phyloP scores from a whole-genome alignment of 2,797 vertebrate genomes.

The Gymnocypris eckloni region DNA sequence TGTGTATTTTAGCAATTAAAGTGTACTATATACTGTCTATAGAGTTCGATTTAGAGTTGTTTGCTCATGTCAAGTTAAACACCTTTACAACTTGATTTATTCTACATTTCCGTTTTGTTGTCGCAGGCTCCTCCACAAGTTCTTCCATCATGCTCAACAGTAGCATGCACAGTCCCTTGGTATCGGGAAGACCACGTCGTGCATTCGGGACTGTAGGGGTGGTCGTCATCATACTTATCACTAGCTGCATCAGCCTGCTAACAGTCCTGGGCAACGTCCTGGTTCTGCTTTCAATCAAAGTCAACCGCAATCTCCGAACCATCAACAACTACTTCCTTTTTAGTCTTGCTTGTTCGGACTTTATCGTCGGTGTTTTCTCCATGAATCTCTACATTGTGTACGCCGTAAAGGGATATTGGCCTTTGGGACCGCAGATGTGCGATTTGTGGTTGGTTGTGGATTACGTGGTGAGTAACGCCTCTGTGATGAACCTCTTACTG shows the following conservation, averaged over 20 bases:
- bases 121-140: slow-evolving; percentile 21
- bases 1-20: neutral
- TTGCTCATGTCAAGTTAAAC: neutral
- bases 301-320: slow-evolving; percentile 88
- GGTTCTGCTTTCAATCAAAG: slow-evolving; percentile 90
- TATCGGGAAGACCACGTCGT: slow-evolving; percentile 59
- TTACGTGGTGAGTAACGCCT: slow-evolving; percentile 87
- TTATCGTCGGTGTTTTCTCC: slow-evolving; percentile 85
- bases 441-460: slow-evolving; percentile 91
- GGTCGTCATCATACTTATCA: slow-evolving; percentile 78
- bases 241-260: slow-evolving; percentile 83
- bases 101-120: neutral
- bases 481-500: slow-evolving; percentile 90
- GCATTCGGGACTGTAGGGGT: slow-evolving; percentile 78
- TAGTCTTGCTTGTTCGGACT: slow-evolving; percentile 88
- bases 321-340: slow-evolving; percentile 94
- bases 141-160: slow-evolving; percentile 51
- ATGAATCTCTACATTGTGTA: slow-evolving; percentile 90
- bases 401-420: slow-evolving; percentile 86
- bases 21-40: neutral
- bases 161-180: slow-evolving; percentile 44
- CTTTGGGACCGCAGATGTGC: slow-evolving; percentile 83
- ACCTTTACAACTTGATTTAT: neutral
- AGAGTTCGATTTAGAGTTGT: neutral
- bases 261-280: slow-evolving; percentile 88